Evolutionary conservation across 30 jellyfish, hydroid and myxozoan species (phyloP).

Genomic region (Pelagia noctiluca): DNA sequence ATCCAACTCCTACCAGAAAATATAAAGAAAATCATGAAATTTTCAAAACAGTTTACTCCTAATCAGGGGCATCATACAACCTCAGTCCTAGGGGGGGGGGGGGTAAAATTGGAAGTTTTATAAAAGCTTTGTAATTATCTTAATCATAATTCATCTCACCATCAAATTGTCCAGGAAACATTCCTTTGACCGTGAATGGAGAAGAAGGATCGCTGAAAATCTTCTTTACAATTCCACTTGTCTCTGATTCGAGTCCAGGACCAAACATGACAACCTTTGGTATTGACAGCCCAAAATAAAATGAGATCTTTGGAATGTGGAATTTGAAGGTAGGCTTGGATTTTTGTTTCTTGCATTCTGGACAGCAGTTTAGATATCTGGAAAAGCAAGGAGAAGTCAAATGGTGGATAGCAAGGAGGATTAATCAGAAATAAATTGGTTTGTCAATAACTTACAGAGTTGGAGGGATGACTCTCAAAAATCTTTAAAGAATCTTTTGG

Average conservation of each 20-base stretch:
- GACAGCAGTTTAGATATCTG: conserved; percentile 92
- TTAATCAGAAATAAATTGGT: too few species aligned
- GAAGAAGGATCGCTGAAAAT: conserved; percentile 85
- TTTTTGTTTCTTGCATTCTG: conserved; percentile 71
- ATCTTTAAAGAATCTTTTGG: neutral
- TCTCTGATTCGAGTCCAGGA: conserved; percentile 91
- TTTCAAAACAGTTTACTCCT: neutral
- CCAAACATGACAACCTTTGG: conserved; percentile 98
- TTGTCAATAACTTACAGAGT: too few species aligned
- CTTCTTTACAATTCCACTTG: conserved; percentile 82
- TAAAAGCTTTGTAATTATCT: neutral
- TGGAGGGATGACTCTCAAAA: neutral
- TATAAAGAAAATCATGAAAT: neutral
- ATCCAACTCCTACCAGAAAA: conserved; percentile 92
- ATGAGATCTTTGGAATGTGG: conserved; percentile 81
- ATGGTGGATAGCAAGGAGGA: too few species aligned
- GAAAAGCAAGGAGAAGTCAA: conserved; percentile 18
- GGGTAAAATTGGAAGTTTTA: too few species aligned
- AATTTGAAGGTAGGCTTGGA: conserved; percentile 36
- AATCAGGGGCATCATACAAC: neutral
- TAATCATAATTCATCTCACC: too few species aligned
- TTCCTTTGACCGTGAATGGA: conserved; percentile 85
- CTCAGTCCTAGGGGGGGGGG: neutral
- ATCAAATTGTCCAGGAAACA: conserved; percentile 99
- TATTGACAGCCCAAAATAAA: conserved; percentile 80